phyloP scores from a whole-genome alignment of 2,113 vertebrate genomes.

The Microtus pennsylvanicus region DNA sequence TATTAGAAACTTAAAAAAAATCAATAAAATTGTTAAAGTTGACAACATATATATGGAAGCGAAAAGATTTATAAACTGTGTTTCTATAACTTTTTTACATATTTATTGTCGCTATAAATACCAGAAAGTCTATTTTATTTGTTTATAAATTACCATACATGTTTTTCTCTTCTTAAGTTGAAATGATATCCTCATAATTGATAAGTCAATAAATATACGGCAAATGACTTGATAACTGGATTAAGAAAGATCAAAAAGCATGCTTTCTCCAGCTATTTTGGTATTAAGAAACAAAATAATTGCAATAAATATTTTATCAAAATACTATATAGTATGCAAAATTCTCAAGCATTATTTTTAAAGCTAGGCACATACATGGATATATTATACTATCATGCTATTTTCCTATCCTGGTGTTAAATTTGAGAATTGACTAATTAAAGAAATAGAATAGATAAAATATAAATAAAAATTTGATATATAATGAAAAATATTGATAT shows the following conservation, averaged over 20 bases:
- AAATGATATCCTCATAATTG: not conserved
- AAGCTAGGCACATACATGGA: not conserved
- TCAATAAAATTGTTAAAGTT: too few species aligned
- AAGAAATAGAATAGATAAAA: not conserved
- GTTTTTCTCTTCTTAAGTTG: not conserved
- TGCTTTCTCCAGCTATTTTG: not conserved
- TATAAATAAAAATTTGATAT: not conserved
- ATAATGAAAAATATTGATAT: not conserved
- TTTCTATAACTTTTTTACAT: not conserved
- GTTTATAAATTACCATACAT: not conserved
- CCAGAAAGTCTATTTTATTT: not conserved
- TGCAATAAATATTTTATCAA: not conserved
- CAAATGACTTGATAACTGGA: not conserved
- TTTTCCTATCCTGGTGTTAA: not conserved
- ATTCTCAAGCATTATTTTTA: not conserved
- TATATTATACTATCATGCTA: too few species aligned
- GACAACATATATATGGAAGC: too few species aligned
- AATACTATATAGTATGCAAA: not conserved
- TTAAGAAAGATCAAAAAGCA: not conserved
- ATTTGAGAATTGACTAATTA: not conserved
- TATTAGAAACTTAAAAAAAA: too few species aligned
- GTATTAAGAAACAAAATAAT: not conserved
- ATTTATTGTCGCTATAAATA: not conserved
- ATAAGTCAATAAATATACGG: not conserved
- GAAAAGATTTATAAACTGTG: not conserved